Percentiles rank a stretch among this genome's conserved stretches.
Evolutionary conservation across 2,797 vertebrate genomes (phyloP).

Genomic region (Lithobates sylvaticus): DNA sequence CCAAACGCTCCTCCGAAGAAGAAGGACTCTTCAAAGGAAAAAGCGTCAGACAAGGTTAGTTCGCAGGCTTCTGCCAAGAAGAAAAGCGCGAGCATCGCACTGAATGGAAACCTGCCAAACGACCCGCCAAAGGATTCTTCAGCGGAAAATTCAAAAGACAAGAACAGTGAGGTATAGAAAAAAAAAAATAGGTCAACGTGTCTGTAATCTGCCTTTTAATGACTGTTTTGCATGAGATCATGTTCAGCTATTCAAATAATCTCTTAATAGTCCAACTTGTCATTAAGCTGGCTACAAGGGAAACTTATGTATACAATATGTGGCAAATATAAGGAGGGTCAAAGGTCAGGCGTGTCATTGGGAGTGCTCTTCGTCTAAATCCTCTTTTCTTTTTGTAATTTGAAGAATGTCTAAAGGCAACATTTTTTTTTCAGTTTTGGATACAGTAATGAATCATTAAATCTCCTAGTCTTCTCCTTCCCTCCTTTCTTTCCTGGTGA

Average conservation of each 20-base stretch:
- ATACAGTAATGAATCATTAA: no score
- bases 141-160: background rate
- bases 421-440: no score
- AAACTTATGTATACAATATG: background rate
- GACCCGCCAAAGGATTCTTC: background rate
- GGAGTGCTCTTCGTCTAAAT: no score
- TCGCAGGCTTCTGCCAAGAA: background rate
- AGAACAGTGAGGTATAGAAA: constrained; percentile 49
- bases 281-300: background rate
- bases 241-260: constrained; percentile 4
- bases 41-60: constrained; percentile 2
- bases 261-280: background rate
- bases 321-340: background rate
- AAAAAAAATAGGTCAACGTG: constrained; percentile 25
- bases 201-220: background rate
- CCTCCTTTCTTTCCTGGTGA: no score
- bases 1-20: background rate
- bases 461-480: no score
- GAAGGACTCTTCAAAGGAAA: background rate
- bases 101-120: background rate
- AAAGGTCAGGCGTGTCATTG: background rate
- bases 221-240: constrained; percentile 1
- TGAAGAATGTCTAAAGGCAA: no score
- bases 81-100: background rate
- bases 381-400: background rate